Evolutionary conservation across 2,797 vertebrate genomes (phyloP).

Genomic region (Florisuga fusca): DNA sequence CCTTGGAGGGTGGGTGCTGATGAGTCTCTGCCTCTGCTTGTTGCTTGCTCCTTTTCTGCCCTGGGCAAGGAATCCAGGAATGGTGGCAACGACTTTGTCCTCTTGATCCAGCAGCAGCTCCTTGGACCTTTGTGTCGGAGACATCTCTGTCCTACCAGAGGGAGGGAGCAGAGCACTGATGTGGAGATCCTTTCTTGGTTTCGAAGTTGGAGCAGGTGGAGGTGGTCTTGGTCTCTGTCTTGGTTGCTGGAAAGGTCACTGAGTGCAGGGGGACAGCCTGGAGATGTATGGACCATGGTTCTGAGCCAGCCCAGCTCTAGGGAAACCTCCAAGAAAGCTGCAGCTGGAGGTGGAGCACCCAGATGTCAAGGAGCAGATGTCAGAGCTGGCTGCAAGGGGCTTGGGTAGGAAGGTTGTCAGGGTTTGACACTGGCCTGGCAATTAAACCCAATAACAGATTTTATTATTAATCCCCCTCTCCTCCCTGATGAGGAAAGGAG

Average conservation of each 20-base stretch:
- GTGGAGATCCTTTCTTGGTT: not conserved
- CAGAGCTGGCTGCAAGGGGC: not conserved
- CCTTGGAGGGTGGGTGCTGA: not conserved
- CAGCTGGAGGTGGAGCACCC: not conserved
- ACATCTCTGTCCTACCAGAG: not conserved
- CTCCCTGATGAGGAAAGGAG: no score
- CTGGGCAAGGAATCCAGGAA: not conserved
- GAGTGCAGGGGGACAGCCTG: not conserved
- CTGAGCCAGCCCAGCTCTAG: not conserved
- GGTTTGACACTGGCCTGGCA: no score
- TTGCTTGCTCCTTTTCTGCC: not conserved
- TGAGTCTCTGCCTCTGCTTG: not conserved
- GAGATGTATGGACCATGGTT: not conserved
- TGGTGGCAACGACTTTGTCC: fast-evolving
- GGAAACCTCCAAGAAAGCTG: not conserved
- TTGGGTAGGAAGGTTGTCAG: not conserved
- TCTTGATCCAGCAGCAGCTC: not conserved
- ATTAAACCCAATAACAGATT: no score
- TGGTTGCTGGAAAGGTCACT: not conserved
- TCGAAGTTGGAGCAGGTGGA: not conserved
- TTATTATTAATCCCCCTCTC: no score
- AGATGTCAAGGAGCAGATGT: not conserved
- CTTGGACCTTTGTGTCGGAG: not conserved
- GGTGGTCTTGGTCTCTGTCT: not conserved
- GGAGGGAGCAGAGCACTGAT: not conserved